These are phyloP conservation scores for Nomada ferruginata DNA, from an alignment of 2,888 invertebrate species.

Conservation along the genomic window DNA sequence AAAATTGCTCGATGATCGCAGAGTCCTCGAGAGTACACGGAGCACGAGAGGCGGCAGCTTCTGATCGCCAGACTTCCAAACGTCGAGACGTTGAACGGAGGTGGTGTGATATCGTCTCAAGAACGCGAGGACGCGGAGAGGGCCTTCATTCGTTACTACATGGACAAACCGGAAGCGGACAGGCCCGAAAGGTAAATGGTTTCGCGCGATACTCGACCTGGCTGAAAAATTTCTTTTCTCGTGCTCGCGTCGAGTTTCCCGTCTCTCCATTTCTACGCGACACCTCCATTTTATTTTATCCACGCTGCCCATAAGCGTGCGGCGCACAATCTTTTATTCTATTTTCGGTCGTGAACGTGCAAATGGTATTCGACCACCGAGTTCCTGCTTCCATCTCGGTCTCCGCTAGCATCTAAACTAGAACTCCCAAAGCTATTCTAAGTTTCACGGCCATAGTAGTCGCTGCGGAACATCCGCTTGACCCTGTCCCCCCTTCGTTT, in stretches of 20 bases:
- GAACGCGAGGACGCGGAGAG: slow-evolving; percentile 97
- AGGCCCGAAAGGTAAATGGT: slow-evolving; percentile 90
- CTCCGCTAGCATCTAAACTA: neutral
- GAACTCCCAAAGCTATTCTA: slow-evolving; percentile 59
- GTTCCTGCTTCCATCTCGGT: slow-evolving; percentile 12
- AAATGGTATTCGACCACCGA: neutral
- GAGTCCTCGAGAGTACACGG: slow-evolving; percentile 90
- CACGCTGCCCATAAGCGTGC: neutral
- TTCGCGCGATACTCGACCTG: neutral
- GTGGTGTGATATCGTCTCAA: slow-evolving; percentile 91
- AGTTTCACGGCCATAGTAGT: slow-evolving; percentile 58
- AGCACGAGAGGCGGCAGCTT: slow-evolving; percentile 94
- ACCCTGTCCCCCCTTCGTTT: slow-evolving; percentile 70
- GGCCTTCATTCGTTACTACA: slow-evolving; percentile 96
- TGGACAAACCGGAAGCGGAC: slow-evolving; percentile 94
- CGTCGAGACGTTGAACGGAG: slow-evolving; percentile 94
- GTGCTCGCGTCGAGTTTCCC: slow-evolving; percentile 3
- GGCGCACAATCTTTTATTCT: neutral
- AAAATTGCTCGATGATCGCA: slow-evolving; percentile 53
- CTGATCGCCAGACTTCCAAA: slow-evolving; percentile 95
- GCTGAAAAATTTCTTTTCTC: too few species aligned
- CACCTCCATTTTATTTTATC: neutral
- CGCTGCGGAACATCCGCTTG: slow-evolving; percentile 37
- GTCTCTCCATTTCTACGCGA: slow-evolving; percentile 25
- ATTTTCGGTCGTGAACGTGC: neutral